These are phyloP conservation scores for Pseudomyrmex pallidus DNA, from an alignment of 1,140 invertebrate genomes.

Conservation along the genomic window DNA sequence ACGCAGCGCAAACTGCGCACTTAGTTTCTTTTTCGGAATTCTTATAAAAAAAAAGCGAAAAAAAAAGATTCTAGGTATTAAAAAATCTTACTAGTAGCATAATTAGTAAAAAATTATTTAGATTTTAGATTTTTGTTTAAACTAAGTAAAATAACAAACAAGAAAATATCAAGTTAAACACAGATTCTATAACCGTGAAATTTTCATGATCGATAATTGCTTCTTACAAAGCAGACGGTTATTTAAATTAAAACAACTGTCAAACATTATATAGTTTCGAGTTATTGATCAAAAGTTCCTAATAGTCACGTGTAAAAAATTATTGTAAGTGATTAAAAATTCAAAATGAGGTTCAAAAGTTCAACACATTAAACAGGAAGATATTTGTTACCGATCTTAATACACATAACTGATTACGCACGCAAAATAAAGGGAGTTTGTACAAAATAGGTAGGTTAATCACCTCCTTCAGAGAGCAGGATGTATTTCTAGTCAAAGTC, in stretches of 20 bases:
- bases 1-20: not conserved
- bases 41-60: too few relatives aligned
- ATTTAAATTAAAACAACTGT: slow-evolving; percentile 31
- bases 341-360: not conserved
- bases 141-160: too few relatives aligned
- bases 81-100: too few relatives aligned
- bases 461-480: not conserved
- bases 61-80: too few relatives aligned
- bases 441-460: slow-evolving; percentile 22
- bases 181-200: not conserved
- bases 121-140: too few relatives aligned
- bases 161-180: too few relatives aligned
- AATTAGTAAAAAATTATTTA: too few relatives aligned
- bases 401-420: not conserved
- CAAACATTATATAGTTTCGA: slow-evolving; percentile 8
- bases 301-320: not conserved
- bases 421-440: not conserved
- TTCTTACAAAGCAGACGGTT: not conserved
- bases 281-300: not conserved
- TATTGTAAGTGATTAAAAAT: slow-evolving; percentile 2
- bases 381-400: not conserved
- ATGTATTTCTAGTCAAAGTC: not conserved
- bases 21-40: too few relatives aligned
- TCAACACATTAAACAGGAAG: not conserved
- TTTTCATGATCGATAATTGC: not conserved